Evolutionary conservation across 1,140 invertebrate species (phyloP).

Genomic region (Dryas iulia): DNA sequence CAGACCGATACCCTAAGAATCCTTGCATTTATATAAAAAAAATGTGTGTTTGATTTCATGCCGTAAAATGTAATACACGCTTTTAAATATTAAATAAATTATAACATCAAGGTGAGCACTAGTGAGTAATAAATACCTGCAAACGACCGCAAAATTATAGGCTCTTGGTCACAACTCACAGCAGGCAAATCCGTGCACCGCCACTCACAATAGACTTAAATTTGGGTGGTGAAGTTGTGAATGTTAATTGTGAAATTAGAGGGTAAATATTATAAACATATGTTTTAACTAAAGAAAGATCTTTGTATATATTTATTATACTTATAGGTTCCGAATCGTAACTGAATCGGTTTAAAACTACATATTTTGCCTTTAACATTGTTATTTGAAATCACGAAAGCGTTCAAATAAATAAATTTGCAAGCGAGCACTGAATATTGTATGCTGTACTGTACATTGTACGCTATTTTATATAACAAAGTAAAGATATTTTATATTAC

Average conservation of each 20-base stretch:
- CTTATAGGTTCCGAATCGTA: too few species aligned
- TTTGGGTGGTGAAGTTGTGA: constrained; percentile 47
- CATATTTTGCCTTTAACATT: not conserved
- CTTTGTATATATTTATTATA: too few species aligned
- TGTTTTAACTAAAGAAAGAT: constrained; percentile 21
- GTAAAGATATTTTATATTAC: too few species aligned
- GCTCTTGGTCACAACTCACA: constrained; percentile 44
- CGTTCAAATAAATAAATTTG: not conserved
- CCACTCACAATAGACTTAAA: constrained; percentile 49
- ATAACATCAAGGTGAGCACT: constrained; percentile 28
- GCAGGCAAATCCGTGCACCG: constrained; percentile 47
- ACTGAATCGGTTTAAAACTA: too few species aligned
- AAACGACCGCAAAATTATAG: constrained; percentile 73
- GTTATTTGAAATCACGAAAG: not conserved
- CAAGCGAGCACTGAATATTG: not conserved
- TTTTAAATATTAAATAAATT: constrained; percentile 28
- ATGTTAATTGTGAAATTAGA: constrained; percentile 71
- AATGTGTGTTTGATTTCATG: not conserved
- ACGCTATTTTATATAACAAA: too few species aligned
- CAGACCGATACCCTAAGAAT: not conserved
- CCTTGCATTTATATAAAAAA: not conserved
- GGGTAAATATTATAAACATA: constrained; percentile 64
- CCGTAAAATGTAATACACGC: constrained; percentile 4
- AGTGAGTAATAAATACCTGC: constrained; percentile 49
- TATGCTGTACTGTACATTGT: too few species aligned